Conservation (phyloP, 1,140 invertebrate genomes). For the Kradibia gibbosae region DNA sequence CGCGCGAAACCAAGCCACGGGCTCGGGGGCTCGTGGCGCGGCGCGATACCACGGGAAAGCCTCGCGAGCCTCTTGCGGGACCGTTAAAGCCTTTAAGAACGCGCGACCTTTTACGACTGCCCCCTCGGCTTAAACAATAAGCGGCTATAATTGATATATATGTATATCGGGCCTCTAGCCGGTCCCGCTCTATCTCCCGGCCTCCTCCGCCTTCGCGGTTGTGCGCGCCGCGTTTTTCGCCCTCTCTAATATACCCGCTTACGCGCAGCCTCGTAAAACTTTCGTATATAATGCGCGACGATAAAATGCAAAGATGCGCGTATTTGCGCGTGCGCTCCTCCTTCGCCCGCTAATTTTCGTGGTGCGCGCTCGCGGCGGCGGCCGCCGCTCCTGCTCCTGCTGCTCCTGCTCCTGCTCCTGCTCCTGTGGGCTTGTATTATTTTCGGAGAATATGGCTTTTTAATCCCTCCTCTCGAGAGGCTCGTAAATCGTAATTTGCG, state of each 20-base stretch:
- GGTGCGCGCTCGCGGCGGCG: not conserved
- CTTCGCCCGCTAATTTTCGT: slow-evolving; percentile 35
- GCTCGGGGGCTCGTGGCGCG: slow-evolving; percentile 8
- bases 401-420: not conserved
- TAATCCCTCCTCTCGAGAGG: slow-evolving; percentile 31
- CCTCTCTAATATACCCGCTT: slow-evolving; percentile 37
- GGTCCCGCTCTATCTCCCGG: not conserved
- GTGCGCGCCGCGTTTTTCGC: not conserved
- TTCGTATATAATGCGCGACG: slow-evolving; percentile 43
- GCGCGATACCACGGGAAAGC: slow-evolving; percentile 1
- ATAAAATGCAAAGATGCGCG: slow-evolving; percentile 36
- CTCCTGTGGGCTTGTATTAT: slow-evolving; percentile 11
- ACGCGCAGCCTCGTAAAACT: slow-evolving; percentile 39
- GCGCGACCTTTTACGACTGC: slow-evolving; percentile 35
- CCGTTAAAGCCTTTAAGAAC: slow-evolving; percentile 37
- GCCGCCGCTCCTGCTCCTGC: not conserved
- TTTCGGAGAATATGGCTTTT: slow-evolving; percentile 45
- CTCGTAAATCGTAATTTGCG: slow-evolving; percentile 49
- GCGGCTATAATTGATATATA: slow-evolving; percentile 49
- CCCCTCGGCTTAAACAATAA: slow-evolving; percentile 42
- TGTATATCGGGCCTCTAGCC: slow-evolving; percentile 36
- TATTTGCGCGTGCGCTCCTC: not conserved
- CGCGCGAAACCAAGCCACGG: slow-evolving; percentile 37
- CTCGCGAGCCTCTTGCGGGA: not conserved
- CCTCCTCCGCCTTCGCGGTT: not conserved